Conservation (phyloP, 2,888 invertebrate species). For the Schizaphis graminum region DNA sequence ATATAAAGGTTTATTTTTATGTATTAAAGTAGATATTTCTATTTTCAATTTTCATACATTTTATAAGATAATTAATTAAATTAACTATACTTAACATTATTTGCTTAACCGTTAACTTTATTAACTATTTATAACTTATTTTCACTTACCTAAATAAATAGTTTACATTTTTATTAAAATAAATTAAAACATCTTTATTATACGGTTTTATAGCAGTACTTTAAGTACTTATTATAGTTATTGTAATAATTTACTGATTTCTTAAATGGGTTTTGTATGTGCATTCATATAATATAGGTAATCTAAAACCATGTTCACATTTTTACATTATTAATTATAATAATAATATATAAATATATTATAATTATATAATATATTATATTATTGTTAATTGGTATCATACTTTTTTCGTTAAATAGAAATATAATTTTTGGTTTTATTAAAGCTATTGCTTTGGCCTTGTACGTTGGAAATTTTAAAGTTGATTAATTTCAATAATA, state of each 20-base stretch:
- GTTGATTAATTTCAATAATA: not conserved
- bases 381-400: too few species aligned
- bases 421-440: not conserved
- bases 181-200: not conserved
- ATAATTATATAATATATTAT: too few species aligned
- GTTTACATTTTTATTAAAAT: not conserved
- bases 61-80: not conserved
- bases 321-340: not conserved
- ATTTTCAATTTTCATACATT: not conserved
- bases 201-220: not conserved
- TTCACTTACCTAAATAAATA: not conserved
- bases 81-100: not conserved
- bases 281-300: too few species aligned
- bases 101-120: not conserved
- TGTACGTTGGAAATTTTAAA: not conserved
- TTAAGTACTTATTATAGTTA: not conserved
- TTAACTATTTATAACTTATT: not conserved
- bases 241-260: not conserved
- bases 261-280: not conserved
- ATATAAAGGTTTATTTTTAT: not conserved
- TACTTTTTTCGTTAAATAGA: not conserved
- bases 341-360: not conserved
- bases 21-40: not conserved
- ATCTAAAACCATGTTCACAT: not conserved
- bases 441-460: slow-evolving; percentile 11